These are phyloP conservation scores for Semaprochilodus insignis DNA, from an alignment of 2,797 vertebrate genomes.

Conservation along the genomic window DNA sequence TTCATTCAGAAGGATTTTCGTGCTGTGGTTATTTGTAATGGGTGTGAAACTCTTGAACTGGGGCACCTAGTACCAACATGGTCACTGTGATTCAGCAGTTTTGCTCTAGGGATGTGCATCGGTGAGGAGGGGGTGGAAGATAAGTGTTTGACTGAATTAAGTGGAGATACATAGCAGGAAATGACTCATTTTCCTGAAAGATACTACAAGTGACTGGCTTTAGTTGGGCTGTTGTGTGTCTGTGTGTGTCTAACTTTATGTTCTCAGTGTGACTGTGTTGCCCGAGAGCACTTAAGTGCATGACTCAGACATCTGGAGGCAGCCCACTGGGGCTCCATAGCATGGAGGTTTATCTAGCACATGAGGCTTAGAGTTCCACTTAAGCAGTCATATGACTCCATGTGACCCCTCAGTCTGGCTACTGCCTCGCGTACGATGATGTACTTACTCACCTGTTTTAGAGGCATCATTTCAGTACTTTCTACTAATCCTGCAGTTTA, in stretches of 20 bases:
- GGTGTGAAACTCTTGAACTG: neutral
- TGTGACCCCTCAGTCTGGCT: neutral
- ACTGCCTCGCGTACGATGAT: neutral
- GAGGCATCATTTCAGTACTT: neutral
- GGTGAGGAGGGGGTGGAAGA: neutral
- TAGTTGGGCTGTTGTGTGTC: neutral
- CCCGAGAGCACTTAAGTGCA: neutral
- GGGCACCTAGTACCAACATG: neutral
- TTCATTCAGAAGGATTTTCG: slow-evolving; percentile 7
- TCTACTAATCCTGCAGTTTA: neutral
- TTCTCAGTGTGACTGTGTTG: neutral
- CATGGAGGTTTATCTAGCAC: slow-evolving; percentile 7
- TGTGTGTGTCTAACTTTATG: neutral
- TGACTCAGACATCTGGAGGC: neutral
- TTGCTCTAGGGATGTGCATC: slow-evolving; percentile 26
- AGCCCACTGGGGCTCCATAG: neutral
- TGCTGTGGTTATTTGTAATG: neutral
- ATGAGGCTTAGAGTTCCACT: slow-evolving; percentile 5
- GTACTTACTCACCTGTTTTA: neutral
- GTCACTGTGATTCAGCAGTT: slow-evolving; percentile 81
- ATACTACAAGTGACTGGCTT: neutral
- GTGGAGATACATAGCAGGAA: neutral
- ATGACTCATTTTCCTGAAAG: neutral
- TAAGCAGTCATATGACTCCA: slow-evolving; percentile 39
- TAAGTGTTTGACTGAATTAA: neutral